These are phyloP conservation scores for Lepidochrysops patricia DNA, from an alignment of 2,888 invertebrate genomes.

Conservation along the genomic window DNA sequence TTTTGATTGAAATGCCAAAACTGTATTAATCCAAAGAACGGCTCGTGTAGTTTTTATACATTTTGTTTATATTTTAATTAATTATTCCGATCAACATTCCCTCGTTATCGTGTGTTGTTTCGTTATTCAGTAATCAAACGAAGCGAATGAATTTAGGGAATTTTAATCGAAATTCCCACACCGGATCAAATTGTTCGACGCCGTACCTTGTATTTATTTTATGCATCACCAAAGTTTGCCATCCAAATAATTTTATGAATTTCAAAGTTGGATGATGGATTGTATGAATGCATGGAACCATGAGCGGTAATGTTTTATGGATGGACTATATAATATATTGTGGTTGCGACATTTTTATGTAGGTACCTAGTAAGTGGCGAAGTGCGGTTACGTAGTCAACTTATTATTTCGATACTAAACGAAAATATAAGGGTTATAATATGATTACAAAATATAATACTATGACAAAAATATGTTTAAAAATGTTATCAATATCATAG, in stretches of 20 bases:
- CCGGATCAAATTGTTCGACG: slow-evolving; percentile 25
- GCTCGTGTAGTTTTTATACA: not conserved
- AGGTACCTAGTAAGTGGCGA: too few species aligned
- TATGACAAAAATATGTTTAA: too few species aligned
- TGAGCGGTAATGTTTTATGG: slow-evolving; percentile 5
- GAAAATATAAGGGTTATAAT: too few species aligned
- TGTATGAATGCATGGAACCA: not conserved
- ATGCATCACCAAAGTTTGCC: slow-evolving; percentile 14
- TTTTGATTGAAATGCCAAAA: too few species aligned
- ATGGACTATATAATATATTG: not conserved
- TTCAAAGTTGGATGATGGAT: slow-evolving; percentile 1
- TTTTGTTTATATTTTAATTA: not conserved
- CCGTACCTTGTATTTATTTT: slow-evolving; percentile 23
- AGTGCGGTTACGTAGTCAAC: too few species aligned
- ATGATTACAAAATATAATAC: too few species aligned
- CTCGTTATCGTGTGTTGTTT: not conserved
- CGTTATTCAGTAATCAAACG: slow-evolving; percentile 19
- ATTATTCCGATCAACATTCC: slow-evolving; percentile 2
- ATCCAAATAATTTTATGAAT: slow-evolving; percentile 1
- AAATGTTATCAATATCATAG: too few species aligned
- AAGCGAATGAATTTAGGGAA: slow-evolving; percentile 21
- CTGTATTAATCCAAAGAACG: not conserved
- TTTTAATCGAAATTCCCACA: slow-evolving; percentile 27
- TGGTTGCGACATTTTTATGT: not conserved
- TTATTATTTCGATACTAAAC: too few species aligned